Evolutionary conservation across 30 jellyfish, hydroid and myxozoan genomes (phyloP).

Genomic region (Aurelia aurita complex sp. Pacific): DNA sequence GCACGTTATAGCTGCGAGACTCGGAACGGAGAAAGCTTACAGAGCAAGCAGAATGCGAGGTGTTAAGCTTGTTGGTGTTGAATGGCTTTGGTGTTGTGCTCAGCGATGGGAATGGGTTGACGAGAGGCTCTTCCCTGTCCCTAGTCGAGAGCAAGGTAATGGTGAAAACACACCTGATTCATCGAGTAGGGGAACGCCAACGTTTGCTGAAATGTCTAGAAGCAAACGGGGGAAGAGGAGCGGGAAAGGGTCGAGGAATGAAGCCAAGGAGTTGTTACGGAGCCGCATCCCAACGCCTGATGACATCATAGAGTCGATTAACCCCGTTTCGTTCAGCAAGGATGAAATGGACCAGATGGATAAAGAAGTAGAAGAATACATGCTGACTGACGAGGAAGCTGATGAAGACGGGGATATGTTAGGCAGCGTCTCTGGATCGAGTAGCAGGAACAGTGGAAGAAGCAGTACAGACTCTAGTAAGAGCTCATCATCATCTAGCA

Average conservation of each 20-base stretch:
- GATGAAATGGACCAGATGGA: constrained; percentile 96
- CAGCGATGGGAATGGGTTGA: constrained; percentile 99
- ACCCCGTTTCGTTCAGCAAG: constrained; percentile 65
- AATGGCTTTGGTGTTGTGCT: constrained; percentile 96
- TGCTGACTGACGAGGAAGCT: constrained; percentile 69
- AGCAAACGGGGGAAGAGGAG: constrained; percentile 1
- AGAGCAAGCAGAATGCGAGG: constrained; percentile 71
- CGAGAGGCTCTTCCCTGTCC: constrained; percentile 90
- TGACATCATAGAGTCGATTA: constrained; percentile 63
- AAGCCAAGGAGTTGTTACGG: neutral
- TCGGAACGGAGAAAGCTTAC: constrained; percentile 96
- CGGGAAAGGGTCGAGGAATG: neutral
- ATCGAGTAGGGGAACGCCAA: constrained; percentile 89
- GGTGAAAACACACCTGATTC: constrained; percentile 65
- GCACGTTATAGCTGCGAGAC: constrained; percentile 97
- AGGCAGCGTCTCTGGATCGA: constrained; percentile 77
- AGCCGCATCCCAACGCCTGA: constrained; percentile 43
- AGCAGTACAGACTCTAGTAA: constrained; percentile 28
- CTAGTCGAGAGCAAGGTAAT: constrained; percentile 24
- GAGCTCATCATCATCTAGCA: constrained; percentile 11
- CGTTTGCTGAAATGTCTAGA: constrained; percentile 19
- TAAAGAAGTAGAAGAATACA: constrained; percentile 92
- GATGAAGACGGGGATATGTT: constrained; percentile 39
- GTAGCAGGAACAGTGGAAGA: constrained; percentile 60
- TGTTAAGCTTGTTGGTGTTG: constrained; percentile 85